Conservation (phyloP, 1,140 invertebrate genomes). For the Drosophila ercepeae region DNA sequence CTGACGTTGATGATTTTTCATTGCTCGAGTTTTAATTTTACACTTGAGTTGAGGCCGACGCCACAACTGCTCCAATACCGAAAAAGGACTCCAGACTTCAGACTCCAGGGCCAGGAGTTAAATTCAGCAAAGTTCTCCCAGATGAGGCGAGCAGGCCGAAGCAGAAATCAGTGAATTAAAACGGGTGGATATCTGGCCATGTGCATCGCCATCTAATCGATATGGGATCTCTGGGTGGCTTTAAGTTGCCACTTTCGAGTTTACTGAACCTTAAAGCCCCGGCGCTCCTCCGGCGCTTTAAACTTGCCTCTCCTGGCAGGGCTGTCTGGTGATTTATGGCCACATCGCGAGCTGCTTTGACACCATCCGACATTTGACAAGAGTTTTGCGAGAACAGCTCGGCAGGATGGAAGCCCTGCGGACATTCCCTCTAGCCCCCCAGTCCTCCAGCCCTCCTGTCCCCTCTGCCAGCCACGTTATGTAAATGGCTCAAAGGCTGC, state of each 20-base stretch:
- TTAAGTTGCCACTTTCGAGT: conserved; percentile 24
- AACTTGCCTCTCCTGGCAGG: conserved; percentile 30
- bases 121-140: conserved; percentile 4
- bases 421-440: background rate
- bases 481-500: conserved; percentile 70
- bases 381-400: conserved; percentile 50
- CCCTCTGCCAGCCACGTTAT: conserved; percentile 37
- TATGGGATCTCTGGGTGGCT: conserved; percentile 4
- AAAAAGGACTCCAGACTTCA: conserved; percentile 2
- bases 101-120: conserved; percentile 17
- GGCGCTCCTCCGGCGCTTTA: background rate
- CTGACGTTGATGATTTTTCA: conserved; percentile 83
- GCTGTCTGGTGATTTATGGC: conserved; percentile 71
- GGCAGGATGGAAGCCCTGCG: background rate
- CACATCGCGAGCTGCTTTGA: conserved; percentile 72
- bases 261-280: conserved; percentile 54
- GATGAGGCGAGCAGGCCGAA: background rate
- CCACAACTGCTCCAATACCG: conserved; percentile 21
- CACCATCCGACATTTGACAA: conserved; percentile 79
- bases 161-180: conserved; percentile 45
- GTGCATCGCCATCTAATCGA: conserved; percentile 22
- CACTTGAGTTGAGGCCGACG: conserved; percentile 77
- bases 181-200: conserved; percentile 2
- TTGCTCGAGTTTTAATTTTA: conserved; percentile 84
- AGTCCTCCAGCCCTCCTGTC: background rate